Evolutionary conservation across 2,113 vertebrate species (phyloP), one percentile per base, ranked within the genome.

Genomic region (Polypterus senegalus): DNA sequence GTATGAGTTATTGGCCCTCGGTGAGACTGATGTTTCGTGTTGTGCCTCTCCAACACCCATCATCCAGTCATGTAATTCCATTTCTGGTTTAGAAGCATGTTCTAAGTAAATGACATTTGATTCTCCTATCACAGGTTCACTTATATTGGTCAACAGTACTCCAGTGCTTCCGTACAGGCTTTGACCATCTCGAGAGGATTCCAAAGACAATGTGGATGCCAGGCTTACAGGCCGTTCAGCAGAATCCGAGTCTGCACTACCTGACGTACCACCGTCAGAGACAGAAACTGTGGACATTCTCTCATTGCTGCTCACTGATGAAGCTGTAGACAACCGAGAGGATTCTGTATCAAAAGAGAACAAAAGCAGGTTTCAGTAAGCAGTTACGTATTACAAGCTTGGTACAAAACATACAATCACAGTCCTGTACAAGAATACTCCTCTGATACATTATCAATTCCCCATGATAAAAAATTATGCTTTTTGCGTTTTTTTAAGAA

Each of bases 191-290:
- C 80, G 75, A 3, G 86, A 88, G 1, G 91, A 92, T 45, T 79
- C 80, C 0, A 89, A 92, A 4, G 88, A 89, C 57, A 86, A 74
- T 49, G 83, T 83, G 1, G 72, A 86, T 61, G 81, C 76, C 7
- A 81, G 64, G 70, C 85, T 92, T 71, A 83, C 71, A 0, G 90
- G 88, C 45, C 85, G 84, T 51, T 86, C 80, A 5, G 83, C 76
- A 46, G 85, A 83, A 61, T 74, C 70, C 4, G 70, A 75, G 59
- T 85, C 82, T 43, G 65, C 69, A 1, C 58, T 73, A 7, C 83
- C 48, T 1, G 74, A 80, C 5, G 73, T 51, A 8, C 79, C 81
- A 65, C 81, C 76, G 61, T 79, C 76, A 5, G 70, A 71, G 54
- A 76, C 63, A 10, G 63, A 46, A 65, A 71, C 70, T 0, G 59